These are phyloP conservation scores for Didymodactylos carnosus DNA, from an alignment of 2,888 invertebrate species.

Conservation along the genomic window DNA sequence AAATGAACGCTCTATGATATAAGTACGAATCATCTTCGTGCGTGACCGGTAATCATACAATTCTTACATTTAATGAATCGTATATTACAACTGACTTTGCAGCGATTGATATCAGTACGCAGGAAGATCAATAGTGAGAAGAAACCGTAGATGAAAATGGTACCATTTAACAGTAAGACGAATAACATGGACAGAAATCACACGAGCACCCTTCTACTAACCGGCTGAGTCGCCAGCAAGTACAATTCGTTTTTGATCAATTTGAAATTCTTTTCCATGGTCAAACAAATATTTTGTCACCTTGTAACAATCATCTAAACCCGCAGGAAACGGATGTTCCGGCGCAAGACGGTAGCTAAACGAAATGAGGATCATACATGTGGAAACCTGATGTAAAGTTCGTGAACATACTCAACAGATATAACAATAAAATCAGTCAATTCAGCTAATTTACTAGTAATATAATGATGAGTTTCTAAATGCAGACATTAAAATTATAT, in stretches of 20 bases:
- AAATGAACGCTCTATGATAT: too few species aligned
- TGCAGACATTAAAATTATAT: background rate
- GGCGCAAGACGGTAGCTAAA: conserved; percentile 6
- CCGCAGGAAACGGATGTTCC: conserved; percentile 4
- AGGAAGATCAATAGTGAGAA: too few species aligned
- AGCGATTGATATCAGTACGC: too few species aligned
- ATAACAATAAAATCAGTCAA: background rate
- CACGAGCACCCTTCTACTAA: background rate
- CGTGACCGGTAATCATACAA: too few species aligned
- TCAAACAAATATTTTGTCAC: conserved; percentile 3
- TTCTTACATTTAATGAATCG: too few species aligned
- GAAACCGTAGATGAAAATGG: too few species aligned
- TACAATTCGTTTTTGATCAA: conserved; percentile 1
- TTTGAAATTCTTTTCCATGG: background rate
- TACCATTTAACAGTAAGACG: background rate
- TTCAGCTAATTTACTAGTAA: background rate
- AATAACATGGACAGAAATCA: background rate
- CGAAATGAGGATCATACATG: background rate
- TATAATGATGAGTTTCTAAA: background rate
- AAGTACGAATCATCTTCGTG: too few species aligned
- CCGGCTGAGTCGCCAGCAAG: conserved; percentile 12
- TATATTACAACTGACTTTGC: too few species aligned
- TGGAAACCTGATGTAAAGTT: too few species aligned
- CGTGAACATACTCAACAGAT: background rate
- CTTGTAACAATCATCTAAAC: conserved; percentile 1